A percentile compares a stretch with the other conserved stretches of the same genome.
Conservation (phyloP, 2,888 invertebrate species). For the Prosapia bicincta region DNA sequence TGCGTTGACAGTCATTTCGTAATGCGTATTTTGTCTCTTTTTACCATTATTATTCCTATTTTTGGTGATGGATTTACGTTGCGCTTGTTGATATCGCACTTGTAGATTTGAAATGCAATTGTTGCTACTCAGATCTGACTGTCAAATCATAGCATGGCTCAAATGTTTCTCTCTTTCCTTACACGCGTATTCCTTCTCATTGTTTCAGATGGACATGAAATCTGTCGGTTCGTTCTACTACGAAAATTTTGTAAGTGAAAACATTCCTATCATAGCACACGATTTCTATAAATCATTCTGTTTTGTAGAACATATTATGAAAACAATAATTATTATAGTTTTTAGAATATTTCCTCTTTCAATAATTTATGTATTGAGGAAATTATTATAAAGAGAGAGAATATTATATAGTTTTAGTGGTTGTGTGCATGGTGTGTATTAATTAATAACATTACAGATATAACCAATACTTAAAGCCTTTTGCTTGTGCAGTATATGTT, state of each 20-base stretch:
- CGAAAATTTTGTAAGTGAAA: slow-evolving; percentile 87
- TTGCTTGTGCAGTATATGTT: neutral
- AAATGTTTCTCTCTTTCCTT: slow-evolving; percentile 16
- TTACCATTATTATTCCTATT: slow-evolving; percentile 16
- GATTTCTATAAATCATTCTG: neutral
- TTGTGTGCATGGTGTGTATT: slow-evolving; percentile 24
- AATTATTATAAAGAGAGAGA: neutral
- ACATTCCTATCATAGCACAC: neutral
- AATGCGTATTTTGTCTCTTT: slow-evolving; percentile 13
- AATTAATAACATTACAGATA: neutral
- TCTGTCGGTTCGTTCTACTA: slow-evolving; percentile 94
- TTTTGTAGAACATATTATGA: neutral
- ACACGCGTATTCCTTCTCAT: slow-evolving; percentile 30
- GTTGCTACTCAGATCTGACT: slow-evolving; percentile 23
- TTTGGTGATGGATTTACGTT: slow-evolving; percentile 36
- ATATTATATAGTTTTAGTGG: neutral
- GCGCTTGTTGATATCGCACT: slow-evolving; percentile 6
- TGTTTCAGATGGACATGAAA: slow-evolving; percentile 94
- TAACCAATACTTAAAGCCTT: neutral
- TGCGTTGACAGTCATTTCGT: slow-evolving; percentile 37
- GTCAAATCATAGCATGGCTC: slow-evolving; percentile 29
- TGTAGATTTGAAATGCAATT: neutral
- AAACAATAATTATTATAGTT: neutral
- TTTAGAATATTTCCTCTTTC: neutral
- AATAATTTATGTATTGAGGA: neutral